Base-by-base conservation (phyloP, 2,888 invertebrate species). In the Nipponacmea schrenckii region DNA sequence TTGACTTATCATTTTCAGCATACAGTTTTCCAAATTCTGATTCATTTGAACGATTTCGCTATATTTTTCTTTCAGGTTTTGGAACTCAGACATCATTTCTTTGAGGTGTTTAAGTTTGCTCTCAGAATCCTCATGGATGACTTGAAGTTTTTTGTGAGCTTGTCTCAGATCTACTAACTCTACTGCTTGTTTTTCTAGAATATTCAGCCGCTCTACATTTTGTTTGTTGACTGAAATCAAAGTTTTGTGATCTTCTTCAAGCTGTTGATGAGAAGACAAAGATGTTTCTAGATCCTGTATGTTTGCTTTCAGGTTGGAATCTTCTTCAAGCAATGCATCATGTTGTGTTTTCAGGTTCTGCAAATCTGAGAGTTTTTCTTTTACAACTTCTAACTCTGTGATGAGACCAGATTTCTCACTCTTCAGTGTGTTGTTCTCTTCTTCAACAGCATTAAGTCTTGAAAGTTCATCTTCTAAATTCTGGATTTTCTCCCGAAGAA, bases 381-480 rank as follows among this genome's bases (percentile, higher is more conserved):
- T 20, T 3, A 56, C 12, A 56, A 56, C 56, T 56, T 56, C 56
- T 24, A 56, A 56, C 15, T 56, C 56, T 24, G 56, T 56, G 24
- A 12, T 56, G 0, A 24, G 12, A 12, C 24, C 24, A 24, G 56
- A 56, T 56, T 56, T 20, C 24, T 24, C 14, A 56, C 12, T 24
- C 56, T 24, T 56, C 24, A 56, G 20, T 8, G 56, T 24, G 4
- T 24, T 56, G 56, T 56, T 24, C 20, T 56, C 56, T 24, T 56
- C 56, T 12, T 24, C 24, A 12, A 56, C 20, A 12, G 56, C 20
- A 24, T 20, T 20, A 15, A 24, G 24, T 24, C 20, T 45, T 17
- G 24, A 20, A 2, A 66, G 45, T 15, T 71, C 67, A 26, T 63
- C 67, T 65, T 67, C 62, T 24, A 71, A 67, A 27, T 64, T 31